Base-by-base conservation (phyloP, 2,797 vertebrate species). In the Paratrypauchen microcephalus region DNA sequence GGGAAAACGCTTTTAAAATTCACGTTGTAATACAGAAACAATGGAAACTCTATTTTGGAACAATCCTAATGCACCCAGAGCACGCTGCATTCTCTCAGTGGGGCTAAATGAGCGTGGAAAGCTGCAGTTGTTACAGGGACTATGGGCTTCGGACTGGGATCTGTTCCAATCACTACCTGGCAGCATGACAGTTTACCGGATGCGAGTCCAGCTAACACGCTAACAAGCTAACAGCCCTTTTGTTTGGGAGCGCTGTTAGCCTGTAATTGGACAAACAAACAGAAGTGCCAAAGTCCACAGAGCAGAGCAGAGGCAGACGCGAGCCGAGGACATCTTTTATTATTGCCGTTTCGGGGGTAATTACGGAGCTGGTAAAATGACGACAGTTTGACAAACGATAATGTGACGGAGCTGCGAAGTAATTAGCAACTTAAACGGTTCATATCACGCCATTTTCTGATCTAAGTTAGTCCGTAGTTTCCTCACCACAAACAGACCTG, bases 101-200 rank as follows among this genome's bases (percentile, higher is more conserved):
- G 66, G 70, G 70, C 63, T 63, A 61, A 77, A 84, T 76, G 76
- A 79, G 71, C 59, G 81, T 47, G 30, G 56, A 70, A 68, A 69
- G 69, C 67, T 63, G 56, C 39, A 39, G 26, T 72, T 75, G 70
- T 71, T 79, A 74, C 4, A 52, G 48, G 0, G 48, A 61, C 71
- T 36, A 3, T 21, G 11, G 6, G 28, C 23, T 59, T 7, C 8
- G 57, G 57, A n/a, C 26, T 32, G 57, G 19, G 84, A 79, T 81
- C 61, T 2, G 72, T 62, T 83, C 86, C 76, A 79, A 70, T 81
- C 71, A 66, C 30, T 74, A 78, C 76, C 81, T 80, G 81, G 72
- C 82, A 75, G 73, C 73, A 78, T 72, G 79, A 79, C 79, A 70
- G 73, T 78, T 75, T 69, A 76, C 30, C 72, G 58, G 67, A 79